Evolutionary conservation across 2,888 invertebrate genomes (phyloP).

Genomic region (Malthinus flaveolus): DNA sequence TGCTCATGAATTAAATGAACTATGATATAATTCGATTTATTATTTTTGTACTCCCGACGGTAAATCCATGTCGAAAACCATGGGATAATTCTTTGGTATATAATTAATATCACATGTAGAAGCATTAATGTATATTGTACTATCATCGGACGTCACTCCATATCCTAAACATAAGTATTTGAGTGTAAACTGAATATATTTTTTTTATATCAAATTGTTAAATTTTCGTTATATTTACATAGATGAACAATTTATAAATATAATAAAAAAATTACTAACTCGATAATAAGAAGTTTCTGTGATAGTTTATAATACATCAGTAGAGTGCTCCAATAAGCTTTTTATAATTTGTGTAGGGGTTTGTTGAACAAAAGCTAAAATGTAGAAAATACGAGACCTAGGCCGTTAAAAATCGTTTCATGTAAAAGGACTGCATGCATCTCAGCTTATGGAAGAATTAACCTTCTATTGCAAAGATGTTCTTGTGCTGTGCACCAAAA

Average conservation of each 20-base stretch:
- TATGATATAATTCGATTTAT: not conserved
- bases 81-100: slow-evolving; percentile 73
- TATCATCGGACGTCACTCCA: slow-evolving; percentile 80
- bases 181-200: not conserved
- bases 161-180: slow-evolving; percentile 60
- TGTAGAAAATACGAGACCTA: no score
- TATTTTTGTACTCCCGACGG: slow-evolving; percentile 41
- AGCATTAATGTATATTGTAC: slow-evolving; percentile 80
- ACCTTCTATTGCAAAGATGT: no score
- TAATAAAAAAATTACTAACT: no score
- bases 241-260: not conserved
- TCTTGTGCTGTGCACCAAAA: no score
- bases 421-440: no score
- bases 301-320: no score
- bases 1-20: not conserved
- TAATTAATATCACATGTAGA: slow-evolving; percentile 82
- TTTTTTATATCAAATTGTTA: not conserved
- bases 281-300: no score
- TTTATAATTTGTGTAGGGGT: no score
- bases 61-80: slow-evolving; percentile 76
- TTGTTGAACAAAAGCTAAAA: no score
- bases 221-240: not conserved
- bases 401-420: no score
- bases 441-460: no score
- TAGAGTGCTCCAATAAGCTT: no score